These are phyloP conservation scores for Thamnaconus septentrionalis DNA, from an alignment of 2,113 vertebrate species.

Conservation along the genomic window DNA sequence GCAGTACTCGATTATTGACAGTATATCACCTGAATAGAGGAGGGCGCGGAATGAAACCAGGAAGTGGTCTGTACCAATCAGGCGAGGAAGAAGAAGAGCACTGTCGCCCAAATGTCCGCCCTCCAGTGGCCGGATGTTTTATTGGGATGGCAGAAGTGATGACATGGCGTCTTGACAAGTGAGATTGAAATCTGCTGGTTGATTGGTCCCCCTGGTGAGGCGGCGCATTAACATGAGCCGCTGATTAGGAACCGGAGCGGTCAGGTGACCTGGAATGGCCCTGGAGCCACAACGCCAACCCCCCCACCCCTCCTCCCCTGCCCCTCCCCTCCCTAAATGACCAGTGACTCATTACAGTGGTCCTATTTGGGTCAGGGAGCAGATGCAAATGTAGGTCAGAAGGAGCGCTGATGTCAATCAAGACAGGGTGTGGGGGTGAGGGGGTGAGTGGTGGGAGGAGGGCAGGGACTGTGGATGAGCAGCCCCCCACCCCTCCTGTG, in stretches of 20 bases:
- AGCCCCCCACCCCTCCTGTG: conserved; percentile 35
- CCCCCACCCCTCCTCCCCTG: conserved; percentile 1
- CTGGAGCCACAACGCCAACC: conserved; percentile 60
- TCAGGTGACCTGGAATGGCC: conserved; percentile 62
- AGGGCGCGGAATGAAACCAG: too few species aligned
- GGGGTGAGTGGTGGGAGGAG: conserved; percentile 27
- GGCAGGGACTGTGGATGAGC: conserved; percentile 32
- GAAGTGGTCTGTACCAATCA: too few species aligned
- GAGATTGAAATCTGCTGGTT: conserved; percentile 44
- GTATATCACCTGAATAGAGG: too few species aligned
- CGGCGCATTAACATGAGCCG: conserved; percentile 38
- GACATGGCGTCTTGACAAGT: conserved; percentile 38
- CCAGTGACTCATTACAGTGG: conserved; percentile 60
- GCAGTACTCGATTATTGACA: too few species aligned
- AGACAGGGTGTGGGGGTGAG: conserved; percentile 29
- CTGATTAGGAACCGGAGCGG: conserved; percentile 60
- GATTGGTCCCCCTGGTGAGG: conserved; percentile 31
- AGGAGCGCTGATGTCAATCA: conserved; percentile 73
- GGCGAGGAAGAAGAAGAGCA: too few species aligned
- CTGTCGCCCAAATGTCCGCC: too few species aligned
- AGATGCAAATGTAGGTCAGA: conserved; percentile 78
- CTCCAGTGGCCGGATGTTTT: too few species aligned
- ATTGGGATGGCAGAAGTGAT: conserved; percentile 30
- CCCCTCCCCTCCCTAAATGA: conserved; percentile 34
- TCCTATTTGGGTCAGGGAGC: conserved; percentile 73